Evolutionary conservation across 2,888 invertebrate species (phyloP).

Genomic region (Latrodectus hesperus): DNA sequence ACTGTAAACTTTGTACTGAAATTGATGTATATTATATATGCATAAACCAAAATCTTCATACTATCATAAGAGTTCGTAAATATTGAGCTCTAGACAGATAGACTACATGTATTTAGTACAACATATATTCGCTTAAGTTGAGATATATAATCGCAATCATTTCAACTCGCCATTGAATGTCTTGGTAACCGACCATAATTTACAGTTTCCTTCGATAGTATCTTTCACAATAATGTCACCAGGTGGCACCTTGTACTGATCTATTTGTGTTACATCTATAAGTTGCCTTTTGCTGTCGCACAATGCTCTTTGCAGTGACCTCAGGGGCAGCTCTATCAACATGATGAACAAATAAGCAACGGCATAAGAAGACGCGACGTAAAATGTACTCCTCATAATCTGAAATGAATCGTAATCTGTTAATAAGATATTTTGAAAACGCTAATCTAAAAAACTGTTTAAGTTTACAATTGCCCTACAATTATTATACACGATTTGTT

Average conservation of each 20-base stretch:
- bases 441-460: too few relatives aligned
- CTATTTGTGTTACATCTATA: conserved; percentile 38
- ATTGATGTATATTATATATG: too few relatives aligned
- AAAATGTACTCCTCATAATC: conserved; percentile 25
- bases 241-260: conserved; percentile 20
- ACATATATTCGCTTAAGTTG: too few relatives aligned
- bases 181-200: conserved; percentile 50
- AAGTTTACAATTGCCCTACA: too few relatives aligned
- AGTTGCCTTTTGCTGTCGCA: conserved; percentile 24
- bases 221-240: conserved; percentile 10
- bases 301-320: background rate
- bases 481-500: too few relatives aligned
- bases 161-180: conserved; percentile 18
- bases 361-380: conserved; percentile 13
- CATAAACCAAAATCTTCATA: too few relatives aligned
- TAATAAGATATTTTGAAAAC: too few relatives aligned
- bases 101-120: too few relatives aligned
- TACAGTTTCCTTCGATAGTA: conserved; percentile 25
- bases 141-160: background rate
- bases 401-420: background rate
- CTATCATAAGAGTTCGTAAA: too few relatives aligned
- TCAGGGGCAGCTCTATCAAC: conserved; percentile 44
- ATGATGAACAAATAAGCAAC: conserved; percentile 26
- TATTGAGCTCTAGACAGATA: too few relatives aligned
- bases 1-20: too few relatives aligned